Base-by-base conservation (phyloP, 2,888 invertebrate species). In the Lochmaea capreae region DNA sequence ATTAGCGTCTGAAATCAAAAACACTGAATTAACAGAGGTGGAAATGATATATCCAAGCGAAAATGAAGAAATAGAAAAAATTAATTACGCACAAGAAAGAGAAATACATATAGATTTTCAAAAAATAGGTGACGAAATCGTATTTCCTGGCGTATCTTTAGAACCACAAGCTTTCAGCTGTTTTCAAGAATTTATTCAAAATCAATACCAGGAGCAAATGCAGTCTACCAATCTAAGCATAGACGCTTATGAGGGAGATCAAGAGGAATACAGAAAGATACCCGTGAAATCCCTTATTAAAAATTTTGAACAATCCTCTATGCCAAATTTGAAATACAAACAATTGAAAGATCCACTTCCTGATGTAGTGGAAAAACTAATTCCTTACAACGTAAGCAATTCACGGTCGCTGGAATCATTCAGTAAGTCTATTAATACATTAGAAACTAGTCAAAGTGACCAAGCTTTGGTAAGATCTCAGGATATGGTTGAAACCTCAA, bases 261-360 rank as follows among this genome's bases (percentile, higher is more conserved):
- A 83, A 26, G 85, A 86, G 52, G 83, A 87, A 72, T 87, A 88
- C 73, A 81, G 83, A 33, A 87, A 88, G 81, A 81, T 89, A 66
- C 88, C 88, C 39, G 88, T 89, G 0, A 88, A 85, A 76, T 83
- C 83, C 65, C 82, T 92, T 46, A 92, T 92, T 65, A 88, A 89
- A 75, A 90, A 89, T 78, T 92, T 92, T 79, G 92, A 92, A 80
- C 89, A 91, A 80, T 90, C 90, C n/a, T 88, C 89, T n/a, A 86
- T 89, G 83, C 90, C 91, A 1, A 82, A 87, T 6, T 86, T 90
- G 82, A 89, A 89, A 71, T 89, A 89, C 79, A 90, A 90, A 78
- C 89, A 89, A 78, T 87, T 89, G 59, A 84, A 86, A 62, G 86
- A 87, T 46, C 84, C 85, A 10, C 74, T 84, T 12, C 85, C 85